phyloP scores from a whole-genome alignment of 2,888 invertebrate species.

The Clunio marinus region DNA sequence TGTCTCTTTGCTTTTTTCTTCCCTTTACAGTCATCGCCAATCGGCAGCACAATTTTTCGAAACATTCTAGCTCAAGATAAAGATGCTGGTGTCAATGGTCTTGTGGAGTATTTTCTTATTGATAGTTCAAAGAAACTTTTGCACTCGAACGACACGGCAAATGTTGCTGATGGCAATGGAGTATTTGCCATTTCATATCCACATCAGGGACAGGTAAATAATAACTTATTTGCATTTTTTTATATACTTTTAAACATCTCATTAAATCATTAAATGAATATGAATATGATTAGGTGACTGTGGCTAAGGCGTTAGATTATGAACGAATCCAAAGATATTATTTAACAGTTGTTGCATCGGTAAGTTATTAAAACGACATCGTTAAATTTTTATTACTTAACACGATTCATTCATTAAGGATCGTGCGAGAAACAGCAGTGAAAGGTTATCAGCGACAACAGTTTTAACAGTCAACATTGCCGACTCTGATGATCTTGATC shows the following conservation, averaged over 20 bases:
- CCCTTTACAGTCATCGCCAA: conserved; percentile 71
- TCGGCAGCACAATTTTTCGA: conserved; percentile 81
- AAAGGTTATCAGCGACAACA: conserved; percentile 76
- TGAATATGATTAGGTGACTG: conserved; percentile 58
- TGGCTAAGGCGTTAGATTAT: conserved; percentile 80
- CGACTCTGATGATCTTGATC: conserved; percentile 88
- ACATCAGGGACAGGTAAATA: conserved; percentile 70
- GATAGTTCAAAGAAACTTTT: conserved; percentile 56
- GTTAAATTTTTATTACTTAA: not conserved
- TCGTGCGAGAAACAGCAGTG: conserved; percentile 71
- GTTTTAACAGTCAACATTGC: conserved; percentile 78
- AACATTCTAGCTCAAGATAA: conserved; percentile 74
- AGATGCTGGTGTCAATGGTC: conserved; percentile 83
- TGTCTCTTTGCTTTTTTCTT: no score
- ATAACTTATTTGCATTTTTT: not conserved
- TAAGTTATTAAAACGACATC: conserved; percentile 54
- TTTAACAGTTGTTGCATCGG: conserved; percentile 82
- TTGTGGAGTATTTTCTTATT: conserved; percentile 80
- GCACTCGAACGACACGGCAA: conserved; percentile 53
- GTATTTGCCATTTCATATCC: conserved; percentile 81
- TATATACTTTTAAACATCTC: not conserved
- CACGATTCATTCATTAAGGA: conserved; percentile 57
- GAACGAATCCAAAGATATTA: conserved; percentile 82
- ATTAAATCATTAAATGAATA: no score
- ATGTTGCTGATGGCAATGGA: conserved; percentile 73